Percentiles rank a stretch among this genome's conserved stretches.
Conservation (phyloP, 2,888 invertebrate species). For the Rhingia rostrata region DNA sequence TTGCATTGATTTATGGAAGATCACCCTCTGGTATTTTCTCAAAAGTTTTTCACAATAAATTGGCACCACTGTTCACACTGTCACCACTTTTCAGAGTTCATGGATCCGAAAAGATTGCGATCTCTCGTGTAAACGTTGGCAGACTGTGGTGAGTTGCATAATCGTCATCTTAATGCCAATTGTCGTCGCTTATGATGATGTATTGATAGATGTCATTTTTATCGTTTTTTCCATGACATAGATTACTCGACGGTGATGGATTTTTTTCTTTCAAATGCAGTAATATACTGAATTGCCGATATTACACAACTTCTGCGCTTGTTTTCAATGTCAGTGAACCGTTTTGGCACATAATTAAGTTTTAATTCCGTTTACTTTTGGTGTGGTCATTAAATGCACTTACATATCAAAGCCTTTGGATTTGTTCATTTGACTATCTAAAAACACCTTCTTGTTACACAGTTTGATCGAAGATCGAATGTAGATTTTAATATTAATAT, state of each 20-base stretch:
- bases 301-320: neutral
- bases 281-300: no score
- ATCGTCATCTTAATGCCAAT: slow-evolving; percentile 2
- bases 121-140: neutral
- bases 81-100: neutral
- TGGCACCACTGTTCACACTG: neutral
- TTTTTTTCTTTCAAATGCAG: no score
- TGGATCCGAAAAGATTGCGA: neutral
- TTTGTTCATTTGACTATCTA: no score
- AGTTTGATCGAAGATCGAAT: no score
- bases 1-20: no score
- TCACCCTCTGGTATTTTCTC: neutral
- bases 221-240: neutral
- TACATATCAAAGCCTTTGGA: no score
- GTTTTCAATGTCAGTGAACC: slow-evolving; percentile 10
- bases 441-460: no score
- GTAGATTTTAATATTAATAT: no score
- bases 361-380: neutral
- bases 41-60: neutral
- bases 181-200: neutral
- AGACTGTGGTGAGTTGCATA: neutral
- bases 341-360: neutral
- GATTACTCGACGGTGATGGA: neutral
- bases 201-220: neutral
- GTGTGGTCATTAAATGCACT: neutral